phyloP scores from a whole-genome alignment of 2,113 vertebrate species.

The Thermophis baileyi region DNA sequence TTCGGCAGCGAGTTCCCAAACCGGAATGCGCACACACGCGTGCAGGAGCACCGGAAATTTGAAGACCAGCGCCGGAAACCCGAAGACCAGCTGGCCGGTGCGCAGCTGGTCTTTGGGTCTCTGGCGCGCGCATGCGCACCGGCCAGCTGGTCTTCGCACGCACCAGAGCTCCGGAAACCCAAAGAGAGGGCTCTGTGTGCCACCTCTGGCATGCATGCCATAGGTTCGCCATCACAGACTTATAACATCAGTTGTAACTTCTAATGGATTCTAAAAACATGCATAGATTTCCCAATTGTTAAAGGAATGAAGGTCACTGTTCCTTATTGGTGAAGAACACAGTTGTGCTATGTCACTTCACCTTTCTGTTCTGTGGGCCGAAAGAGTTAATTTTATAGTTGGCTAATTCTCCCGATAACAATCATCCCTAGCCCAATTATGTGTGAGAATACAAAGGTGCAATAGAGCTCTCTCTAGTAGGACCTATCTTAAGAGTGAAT shows the following conservation, averaged over 20 bases:
- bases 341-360: neutral
- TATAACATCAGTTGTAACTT: neutral
- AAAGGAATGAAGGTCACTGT: neutral
- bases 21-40: no score
- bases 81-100: no score
- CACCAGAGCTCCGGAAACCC: no score
- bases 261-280: neutral
- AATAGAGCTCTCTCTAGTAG: neutral
- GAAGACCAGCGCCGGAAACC: no score
- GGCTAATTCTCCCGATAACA: neutral
- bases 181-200: no score
- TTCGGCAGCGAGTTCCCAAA: no score
- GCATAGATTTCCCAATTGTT: neutral
- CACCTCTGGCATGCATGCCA: no score
- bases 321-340: neutral
- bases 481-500: neutral
- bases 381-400: neutral
- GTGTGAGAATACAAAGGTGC: neutral
- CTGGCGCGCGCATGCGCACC: no score
- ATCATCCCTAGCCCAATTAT: neutral
- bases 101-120: no score
- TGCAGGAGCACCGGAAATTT: no score
- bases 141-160: no score
- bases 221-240: no score
- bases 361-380: neutral